phyloP scores from a whole-genome alignment of 2,888 invertebrate genomes.

The Chaetogeoica ovagalla region DNA sequence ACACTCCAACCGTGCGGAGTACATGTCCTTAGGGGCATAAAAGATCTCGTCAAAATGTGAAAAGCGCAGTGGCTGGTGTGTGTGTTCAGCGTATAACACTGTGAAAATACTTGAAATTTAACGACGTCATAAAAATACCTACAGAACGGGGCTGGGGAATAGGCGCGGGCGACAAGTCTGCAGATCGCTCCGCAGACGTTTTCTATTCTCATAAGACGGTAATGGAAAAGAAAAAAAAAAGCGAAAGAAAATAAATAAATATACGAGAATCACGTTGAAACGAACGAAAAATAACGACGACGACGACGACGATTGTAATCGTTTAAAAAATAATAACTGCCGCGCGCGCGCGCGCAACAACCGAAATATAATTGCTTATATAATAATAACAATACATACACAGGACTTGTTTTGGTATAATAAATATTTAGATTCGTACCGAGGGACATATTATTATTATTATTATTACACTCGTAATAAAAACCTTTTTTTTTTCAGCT shows the following conservation, averaged over 20 bases:
- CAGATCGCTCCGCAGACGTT: background rate
- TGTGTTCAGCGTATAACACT: background rate
- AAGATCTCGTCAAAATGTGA: constrained; percentile 37
- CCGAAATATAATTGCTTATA: no score
- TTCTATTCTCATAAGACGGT: background rate
- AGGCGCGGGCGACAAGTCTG: background rate
- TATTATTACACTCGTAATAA: constrained; percentile 17
- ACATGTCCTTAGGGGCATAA: background rate
- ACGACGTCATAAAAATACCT: constrained; percentile 38
- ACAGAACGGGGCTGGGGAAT: background rate
- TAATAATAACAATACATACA: background rate
- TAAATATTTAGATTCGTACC: constrained; percentile 34
- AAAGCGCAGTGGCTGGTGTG: constrained; percentile 26
- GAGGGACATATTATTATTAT: constrained; percentile 1
- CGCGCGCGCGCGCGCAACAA: no score
- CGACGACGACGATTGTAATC: background rate
- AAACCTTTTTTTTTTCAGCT: constrained; percentile 35
- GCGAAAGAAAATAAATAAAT: background rate
- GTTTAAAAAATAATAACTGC: background rate
- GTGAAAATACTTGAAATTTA: constrained; percentile 39
- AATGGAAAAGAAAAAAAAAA: no score
- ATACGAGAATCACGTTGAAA: no score
- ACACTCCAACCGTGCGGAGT: background rate
- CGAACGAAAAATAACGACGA: background rate
- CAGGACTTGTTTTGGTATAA: background rate